Conservation (phyloP, 92 coral and sea anemone genomes). For the Porites rus region DNA sequence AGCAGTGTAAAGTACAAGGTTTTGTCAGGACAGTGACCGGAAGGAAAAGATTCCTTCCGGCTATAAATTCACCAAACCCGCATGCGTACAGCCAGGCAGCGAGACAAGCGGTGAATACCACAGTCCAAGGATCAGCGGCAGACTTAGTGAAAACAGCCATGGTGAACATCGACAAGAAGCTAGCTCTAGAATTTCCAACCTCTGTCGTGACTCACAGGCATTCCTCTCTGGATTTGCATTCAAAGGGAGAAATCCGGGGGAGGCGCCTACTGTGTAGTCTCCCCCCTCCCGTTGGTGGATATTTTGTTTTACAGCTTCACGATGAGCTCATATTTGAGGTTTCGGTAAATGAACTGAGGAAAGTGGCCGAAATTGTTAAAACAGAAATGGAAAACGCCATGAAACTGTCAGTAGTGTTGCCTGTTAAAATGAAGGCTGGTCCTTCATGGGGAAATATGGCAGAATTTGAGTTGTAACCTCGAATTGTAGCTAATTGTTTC, state of each 20-base stretch:
- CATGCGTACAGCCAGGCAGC: constrained; percentile 96
- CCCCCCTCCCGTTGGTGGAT: constrained; percentile 76
- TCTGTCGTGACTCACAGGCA: constrained; percentile 84
- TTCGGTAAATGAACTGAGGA: constrained; percentile 72
- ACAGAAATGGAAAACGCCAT: constrained; percentile 93
- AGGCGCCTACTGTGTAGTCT: constrained; percentile 58
- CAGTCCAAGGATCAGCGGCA: constrained; percentile 99
- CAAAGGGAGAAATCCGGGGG: constrained; percentile 40
- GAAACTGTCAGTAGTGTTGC: constrained; percentile 81
- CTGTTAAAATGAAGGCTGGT: constrained; percentile 97
- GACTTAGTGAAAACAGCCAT: constrained; percentile 96
- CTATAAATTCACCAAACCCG: constrained; percentile 81
- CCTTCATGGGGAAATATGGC: constrained; percentile 96
- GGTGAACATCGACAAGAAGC: constrained; percentile 88
- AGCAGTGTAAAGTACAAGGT: constrained; percentile 84
- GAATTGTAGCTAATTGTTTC: not conserved
- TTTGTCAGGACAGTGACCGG: constrained; percentile 86
- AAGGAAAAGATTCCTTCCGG: constrained; percentile 87
- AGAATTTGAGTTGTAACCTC: constrained; percentile 73
- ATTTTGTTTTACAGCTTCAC: constrained; percentile 91
- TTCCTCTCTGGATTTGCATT: constrained; percentile 37
- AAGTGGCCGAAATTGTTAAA: constrained; percentile 86
- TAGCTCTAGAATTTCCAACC: constrained; percentile 74
- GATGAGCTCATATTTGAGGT: constrained; percentile 95
- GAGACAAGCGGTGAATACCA: constrained; percentile 98